Base-by-base conservation (phyloP, 2,113 vertebrate genomes). In the Eptesicus fuscus region DNA sequence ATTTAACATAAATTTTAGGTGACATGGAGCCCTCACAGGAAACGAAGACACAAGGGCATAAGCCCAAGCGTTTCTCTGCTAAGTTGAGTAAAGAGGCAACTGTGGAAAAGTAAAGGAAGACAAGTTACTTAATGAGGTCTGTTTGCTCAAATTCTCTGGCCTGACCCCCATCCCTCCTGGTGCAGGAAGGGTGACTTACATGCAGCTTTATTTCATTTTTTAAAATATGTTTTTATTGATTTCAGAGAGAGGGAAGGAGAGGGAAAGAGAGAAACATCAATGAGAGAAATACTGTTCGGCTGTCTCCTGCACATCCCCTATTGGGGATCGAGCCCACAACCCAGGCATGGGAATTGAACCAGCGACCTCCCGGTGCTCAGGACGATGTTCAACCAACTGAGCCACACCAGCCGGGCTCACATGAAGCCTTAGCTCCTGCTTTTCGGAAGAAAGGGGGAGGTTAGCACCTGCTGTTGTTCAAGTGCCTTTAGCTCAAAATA, bases 161-260 rank as follows among this genome's bases (percentile, higher is more conserved):
- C 74, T 53, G 44, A 1, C 9, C 23, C 9, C 28, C 47, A 0
- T 2, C 18, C 9, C 28, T 20, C 13, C n/a, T 8, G 12, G 8
- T 10, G 22, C 20, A 53, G 47, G 28, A 49, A 59, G 37, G 30
- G 47, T 1, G 76, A 51, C 35, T 22, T 77, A 28, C 59, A 28
- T 28, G 59, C 23, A 61, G 56, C 23, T 61, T 61, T 61, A 61
- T 61, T 61, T 61, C 4, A 61, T 11, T 59, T 59, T 59, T 59
- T 23, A 25, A 56, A 61, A 61, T 25, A 28, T 28, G 10, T 61
- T 61, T 61, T 12, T 12, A 61, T 61, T 28, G 59, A 28, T 61
- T 61, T 61, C 59, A 61, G 25, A 61, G 22, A 56, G 25, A 61
- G 56, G 56, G 56, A 59, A 23, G 56, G 56, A 59, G 56, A 59